These are phyloP conservation scores for Hydropotes inermis DNA, from an alignment of 2,113 vertebrate species.

Conservation along the genomic window DNA sequence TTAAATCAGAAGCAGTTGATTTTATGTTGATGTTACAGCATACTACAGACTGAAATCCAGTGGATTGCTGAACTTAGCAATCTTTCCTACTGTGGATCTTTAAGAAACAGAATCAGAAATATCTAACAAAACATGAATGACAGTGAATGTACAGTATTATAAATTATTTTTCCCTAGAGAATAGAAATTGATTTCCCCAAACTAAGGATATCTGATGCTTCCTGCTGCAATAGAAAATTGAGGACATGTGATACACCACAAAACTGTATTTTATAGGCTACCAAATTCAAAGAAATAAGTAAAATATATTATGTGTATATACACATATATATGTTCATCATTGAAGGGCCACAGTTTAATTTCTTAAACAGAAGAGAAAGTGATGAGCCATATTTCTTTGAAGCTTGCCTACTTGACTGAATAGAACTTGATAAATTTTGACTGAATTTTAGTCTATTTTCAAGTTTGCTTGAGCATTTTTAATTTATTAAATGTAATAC, in stretches of 20 bases:
- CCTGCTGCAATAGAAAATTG: neutral
- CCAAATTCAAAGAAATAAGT: neutral
- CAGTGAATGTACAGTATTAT: neutral
- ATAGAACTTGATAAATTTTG: neutral
- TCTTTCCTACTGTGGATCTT: neutral
- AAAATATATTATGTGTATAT: neutral
- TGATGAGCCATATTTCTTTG: neutral
- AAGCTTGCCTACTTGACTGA: neutral
- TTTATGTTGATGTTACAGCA: neutral
- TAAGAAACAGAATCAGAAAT: conserved; percentile 19
- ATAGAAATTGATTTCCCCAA: conserved; percentile 28
- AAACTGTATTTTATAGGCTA: neutral
- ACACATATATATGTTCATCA: neutral
- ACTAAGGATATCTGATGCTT: neutral
- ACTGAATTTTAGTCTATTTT: neutral
- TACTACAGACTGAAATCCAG: neutral
- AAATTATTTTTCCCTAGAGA: neutral
- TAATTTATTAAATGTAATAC: neutral
- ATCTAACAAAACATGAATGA: conserved; percentile 25
- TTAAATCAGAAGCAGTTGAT: neutral
- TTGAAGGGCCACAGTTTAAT: neutral
- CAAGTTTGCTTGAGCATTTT: neutral
- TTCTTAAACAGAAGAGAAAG: neutral
- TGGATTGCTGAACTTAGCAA: neutral
- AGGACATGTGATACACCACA: neutral